Percentiles rank a stretch among this genome's conserved stretches.
These are phyloP conservation scores for Azemiops feae DNA, from an alignment of 2,113 vertebrate species.

Conservation along the genomic window DNA sequence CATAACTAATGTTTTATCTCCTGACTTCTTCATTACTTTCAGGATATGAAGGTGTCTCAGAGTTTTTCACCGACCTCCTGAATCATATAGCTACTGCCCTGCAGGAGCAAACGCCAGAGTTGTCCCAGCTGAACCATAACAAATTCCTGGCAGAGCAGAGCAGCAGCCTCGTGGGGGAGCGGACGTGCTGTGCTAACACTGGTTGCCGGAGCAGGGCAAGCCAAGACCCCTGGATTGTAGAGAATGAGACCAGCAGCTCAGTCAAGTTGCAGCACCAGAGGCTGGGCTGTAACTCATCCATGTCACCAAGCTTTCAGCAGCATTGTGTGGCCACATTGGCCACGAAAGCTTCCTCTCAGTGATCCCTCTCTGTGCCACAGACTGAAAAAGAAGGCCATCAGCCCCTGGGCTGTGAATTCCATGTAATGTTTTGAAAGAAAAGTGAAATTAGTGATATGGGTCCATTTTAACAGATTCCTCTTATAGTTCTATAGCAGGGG, in stretches of 20 bases:
- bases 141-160: slow-evolving; percentile 68
- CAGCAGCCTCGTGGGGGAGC: slow-evolving; percentile 64
- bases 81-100: slow-evolving; percentile 91
- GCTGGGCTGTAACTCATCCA: slow-evolving; percentile 88
- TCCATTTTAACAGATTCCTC: slow-evolving; percentile 55
- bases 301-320: slow-evolving; percentile 98
- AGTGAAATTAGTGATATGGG: slow-evolving; percentile 36
- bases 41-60: slow-evolving; percentile 96
- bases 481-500: slow-evolving; percentile 45
- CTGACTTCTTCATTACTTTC: neutral
- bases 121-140: slow-evolving; percentile 68
- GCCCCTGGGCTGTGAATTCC: slow-evolving; percentile 52
- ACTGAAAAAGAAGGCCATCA: slow-evolving; percentile 58
- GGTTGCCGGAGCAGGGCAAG: slow-evolving; percentile 79
- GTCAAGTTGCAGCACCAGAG: slow-evolving; percentile 88
- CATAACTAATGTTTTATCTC: neutral
- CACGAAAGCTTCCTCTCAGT: slow-evolving; percentile 97
- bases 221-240: slow-evolving; percentile 86
- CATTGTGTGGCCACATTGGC: slow-evolving; percentile 93
- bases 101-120: slow-evolving; percentile 77
- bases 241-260: slow-evolving; percentile 73
- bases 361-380: slow-evolving; percentile 65
- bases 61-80: slow-evolving; percentile 94
- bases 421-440: slow-evolving; percentile 60
- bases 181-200: slow-evolving; percentile 70